phyloP scores from a whole-genome alignment of 2,113 vertebrate species.

The Nycticebus coucang region DNA sequence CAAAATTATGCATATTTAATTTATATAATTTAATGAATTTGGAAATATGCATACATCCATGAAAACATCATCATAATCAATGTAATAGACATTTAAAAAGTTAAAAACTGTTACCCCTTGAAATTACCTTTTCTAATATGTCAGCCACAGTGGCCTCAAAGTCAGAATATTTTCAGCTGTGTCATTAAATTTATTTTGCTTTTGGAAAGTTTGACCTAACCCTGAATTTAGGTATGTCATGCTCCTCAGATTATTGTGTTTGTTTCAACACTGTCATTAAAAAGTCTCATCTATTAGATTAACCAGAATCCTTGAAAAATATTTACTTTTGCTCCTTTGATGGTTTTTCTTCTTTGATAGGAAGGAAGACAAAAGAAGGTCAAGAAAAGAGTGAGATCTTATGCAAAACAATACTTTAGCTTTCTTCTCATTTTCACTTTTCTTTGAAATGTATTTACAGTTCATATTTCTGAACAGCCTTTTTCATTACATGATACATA shows the following conservation, averaged over 20 bases:
- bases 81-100: background rate
- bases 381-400: background rate
- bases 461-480: constrained; percentile 56
- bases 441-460: constrained; percentile 54
- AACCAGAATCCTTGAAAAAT: background rate
- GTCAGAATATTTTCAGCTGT: background rate
- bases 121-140: background rate
- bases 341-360: constrained; percentile 12
- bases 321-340: background rate
- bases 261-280: constrained; percentile 5
- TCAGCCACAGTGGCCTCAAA: background rate
- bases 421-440: constrained; percentile 44
- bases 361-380: background rate
- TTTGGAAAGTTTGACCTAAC: background rate
- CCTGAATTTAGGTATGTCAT: background rate
- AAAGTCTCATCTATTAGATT: background rate
- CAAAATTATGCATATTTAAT: background rate
- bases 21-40: background rate
- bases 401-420: background rate
- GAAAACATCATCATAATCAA: background rate
- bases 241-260: background rate
- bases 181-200: background rate
- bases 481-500: constrained; percentile 68
- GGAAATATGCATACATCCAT: background rate
- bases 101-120: background rate